A percentile compares a stretch with the other conserved stretches of the same genome.
Conservation (phyloP, 2,113 vertebrate genomes). For the Muntiacus muntjak region DNA sequence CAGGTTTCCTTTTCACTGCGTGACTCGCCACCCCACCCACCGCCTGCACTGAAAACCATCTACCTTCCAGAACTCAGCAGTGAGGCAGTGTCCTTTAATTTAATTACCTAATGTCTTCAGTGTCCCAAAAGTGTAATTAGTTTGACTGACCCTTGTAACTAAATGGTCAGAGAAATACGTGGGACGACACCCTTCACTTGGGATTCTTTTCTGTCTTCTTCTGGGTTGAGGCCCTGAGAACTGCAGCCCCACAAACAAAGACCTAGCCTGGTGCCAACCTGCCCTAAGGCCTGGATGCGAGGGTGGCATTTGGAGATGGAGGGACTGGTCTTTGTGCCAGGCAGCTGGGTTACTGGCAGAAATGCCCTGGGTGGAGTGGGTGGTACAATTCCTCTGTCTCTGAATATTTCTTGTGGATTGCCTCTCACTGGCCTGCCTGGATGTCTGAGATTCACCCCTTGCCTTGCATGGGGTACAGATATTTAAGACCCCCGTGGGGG, state of each 20-base stretch:
- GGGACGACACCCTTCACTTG: not conserved
- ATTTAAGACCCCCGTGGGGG: not conserved
- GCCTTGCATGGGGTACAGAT: not conserved
- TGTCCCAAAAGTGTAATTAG: slow-evolving; percentile 61
- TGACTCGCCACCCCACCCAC: not conserved
- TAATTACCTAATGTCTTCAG: slow-evolving; percentile 59
- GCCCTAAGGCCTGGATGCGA: not conserved
- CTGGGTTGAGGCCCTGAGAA: not conserved
- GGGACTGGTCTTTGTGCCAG: not conserved
- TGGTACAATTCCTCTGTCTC: not conserved
- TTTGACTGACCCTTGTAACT: slow-evolving; percentile 68
- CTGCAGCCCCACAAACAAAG: not conserved
- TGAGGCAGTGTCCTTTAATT: slow-evolving; percentile 53
- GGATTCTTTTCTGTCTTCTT: not conserved
- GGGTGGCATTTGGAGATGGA: not conserved
- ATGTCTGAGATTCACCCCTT: not conserved
- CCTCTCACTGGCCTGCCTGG: not conserved
- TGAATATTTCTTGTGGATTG: not conserved
- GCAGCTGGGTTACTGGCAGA: not conserved
- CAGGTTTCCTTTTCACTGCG: not conserved
- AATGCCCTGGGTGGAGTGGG: not conserved
- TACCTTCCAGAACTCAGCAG: slow-evolving; percentile 27
- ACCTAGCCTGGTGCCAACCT: not conserved
- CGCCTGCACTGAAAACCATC: not conserved
- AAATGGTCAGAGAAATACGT: slow-evolving; percentile 47